Evolutionary conservation across 2,113 vertebrate species (phyloP).

Genomic region (Heterotis niloticus): DNA sequence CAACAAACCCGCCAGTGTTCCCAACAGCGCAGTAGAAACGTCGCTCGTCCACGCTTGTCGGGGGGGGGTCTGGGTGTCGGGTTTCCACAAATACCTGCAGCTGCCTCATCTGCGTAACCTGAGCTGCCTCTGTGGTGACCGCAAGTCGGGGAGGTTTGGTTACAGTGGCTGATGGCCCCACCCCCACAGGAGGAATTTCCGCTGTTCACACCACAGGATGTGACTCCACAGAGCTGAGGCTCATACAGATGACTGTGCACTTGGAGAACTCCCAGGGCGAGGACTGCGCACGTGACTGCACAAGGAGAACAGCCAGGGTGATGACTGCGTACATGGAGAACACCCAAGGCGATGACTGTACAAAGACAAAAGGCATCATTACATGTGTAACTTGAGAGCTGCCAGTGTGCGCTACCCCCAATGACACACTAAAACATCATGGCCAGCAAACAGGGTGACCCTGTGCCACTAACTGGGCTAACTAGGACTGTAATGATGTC

Average conservation of each 20-base stretch:
- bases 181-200: background rate
- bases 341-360: no score
- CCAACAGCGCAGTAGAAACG: slow-evolving; percentile 62
- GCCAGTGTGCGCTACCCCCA: no score
- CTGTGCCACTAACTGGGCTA: background rate
- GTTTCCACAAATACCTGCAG: slow-evolving; percentile 82
- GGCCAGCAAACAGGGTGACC: background rate
- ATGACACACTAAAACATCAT: background rate
- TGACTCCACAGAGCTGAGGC: background rate
- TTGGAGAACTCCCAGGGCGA: no score
- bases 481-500: no score
- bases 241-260: no score
- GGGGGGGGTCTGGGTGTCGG: slow-evolving; percentile 62
- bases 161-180: slow-evolving; percentile 55
- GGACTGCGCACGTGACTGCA: no score
- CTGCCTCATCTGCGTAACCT: slow-evolving; percentile 77
- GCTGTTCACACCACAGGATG: background rate
- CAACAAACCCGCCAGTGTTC: slow-evolving; percentile 67
- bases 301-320: no score
- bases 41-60: slow-evolving; percentile 64
- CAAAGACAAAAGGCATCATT: no score
- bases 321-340: no score
- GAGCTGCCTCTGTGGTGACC: slow-evolving; percentile 79
- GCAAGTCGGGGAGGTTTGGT: slow-evolving; percentile 40
- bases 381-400: no score